These are phyloP conservation scores for Teleiodes luculella DNA, from an alignment of 2,888 invertebrate species.

Conservation along the genomic window DNA sequence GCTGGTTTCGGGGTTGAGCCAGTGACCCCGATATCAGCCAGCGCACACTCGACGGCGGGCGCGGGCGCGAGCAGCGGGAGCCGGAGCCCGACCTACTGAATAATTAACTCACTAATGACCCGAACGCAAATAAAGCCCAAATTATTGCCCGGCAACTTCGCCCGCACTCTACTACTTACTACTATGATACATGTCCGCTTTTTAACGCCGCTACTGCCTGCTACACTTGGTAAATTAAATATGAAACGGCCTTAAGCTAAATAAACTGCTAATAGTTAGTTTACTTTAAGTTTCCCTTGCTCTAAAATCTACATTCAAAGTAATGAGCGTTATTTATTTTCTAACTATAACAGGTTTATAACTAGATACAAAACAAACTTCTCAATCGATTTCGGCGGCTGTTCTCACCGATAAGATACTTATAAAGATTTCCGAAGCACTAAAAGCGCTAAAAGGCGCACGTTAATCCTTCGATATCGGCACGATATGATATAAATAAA, in stretches of 20 bases:
- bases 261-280: not conserved
- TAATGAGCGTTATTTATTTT: not conserved
- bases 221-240: constrained; percentile 9
- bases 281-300: not conserved
- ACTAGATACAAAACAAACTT: not conserved
- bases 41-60: not conserved
- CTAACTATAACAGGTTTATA: not conserved
- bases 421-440: constrained; percentile 49
- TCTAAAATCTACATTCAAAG: not conserved
- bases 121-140: constrained; percentile 69
- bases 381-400: not conserved
- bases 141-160: constrained; percentile 64
- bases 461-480: constrained; percentile 66
- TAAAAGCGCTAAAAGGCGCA: constrained; percentile 55
- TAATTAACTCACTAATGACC: constrained; percentile 72
- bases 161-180: constrained; percentile 39
- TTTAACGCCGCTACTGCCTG: constrained; percentile 19
- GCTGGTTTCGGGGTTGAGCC: not conserved
- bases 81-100: constrained; percentile 41
- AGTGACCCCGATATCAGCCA: constrained; percentile 12
- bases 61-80: not conserved
- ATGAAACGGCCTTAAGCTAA: not conserved
- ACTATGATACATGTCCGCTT: constrained; percentile 40
- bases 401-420: constrained; percentile 41
- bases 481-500: constrained; percentile 75